Conservation (phyloP, 2,797 vertebrate species). For the Urocyon cinereoargenteus region DNA sequence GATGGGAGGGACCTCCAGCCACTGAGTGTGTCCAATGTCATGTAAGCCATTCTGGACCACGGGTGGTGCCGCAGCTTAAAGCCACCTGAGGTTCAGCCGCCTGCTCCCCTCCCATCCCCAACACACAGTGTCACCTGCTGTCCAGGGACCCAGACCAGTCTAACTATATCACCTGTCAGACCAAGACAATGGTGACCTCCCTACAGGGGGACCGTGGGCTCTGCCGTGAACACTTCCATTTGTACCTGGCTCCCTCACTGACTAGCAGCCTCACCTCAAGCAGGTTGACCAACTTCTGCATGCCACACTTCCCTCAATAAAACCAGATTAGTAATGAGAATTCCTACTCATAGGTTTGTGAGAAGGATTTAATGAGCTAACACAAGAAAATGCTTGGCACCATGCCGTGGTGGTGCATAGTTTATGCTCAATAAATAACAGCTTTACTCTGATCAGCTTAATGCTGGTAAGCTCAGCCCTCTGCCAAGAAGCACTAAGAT, state of each 20-base stretch:
- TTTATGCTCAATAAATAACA: background rate
- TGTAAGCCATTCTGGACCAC: rapidly evolving
- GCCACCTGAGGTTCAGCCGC: background rate
- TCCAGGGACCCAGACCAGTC: too few species aligned
- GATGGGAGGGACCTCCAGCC: rapidly evolving
- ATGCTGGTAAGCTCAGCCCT: background rate
- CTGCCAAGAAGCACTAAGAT: background rate
- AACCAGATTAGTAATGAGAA: background rate
- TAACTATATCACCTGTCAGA: background rate
- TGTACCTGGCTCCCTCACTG: too few species aligned
- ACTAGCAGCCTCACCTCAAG: background rate
- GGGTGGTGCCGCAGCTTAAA: background rate
- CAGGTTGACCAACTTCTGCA: background rate
- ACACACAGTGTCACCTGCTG: rapidly evolving
- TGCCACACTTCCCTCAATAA: rapidly evolving
- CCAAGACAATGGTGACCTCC: background rate
- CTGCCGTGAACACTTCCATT: background rate
- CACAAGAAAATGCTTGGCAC: background rate
- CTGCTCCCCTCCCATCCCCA: background rate
- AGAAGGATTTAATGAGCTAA: background rate
- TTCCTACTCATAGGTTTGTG: rapidly evolving
- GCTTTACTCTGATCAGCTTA: background rate
- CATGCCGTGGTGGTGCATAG: rapidly evolving
- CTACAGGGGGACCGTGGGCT: rapidly evolving
- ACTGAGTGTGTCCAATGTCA: background rate